These are phyloP conservation scores for Lampris incognitus DNA, from an alignment of 2,113 vertebrate genomes.

Conservation along the genomic window DNA sequence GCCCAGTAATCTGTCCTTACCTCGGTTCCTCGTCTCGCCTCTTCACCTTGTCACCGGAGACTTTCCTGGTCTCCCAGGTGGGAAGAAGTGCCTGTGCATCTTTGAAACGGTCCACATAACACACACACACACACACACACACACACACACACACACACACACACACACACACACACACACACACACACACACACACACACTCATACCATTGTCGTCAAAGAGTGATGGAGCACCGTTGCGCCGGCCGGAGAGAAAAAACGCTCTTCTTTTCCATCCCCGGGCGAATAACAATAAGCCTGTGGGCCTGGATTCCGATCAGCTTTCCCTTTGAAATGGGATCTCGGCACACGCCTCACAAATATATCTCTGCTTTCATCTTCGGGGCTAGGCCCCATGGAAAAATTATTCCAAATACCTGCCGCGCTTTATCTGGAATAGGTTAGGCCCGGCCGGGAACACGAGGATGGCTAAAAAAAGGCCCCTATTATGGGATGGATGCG, in stretches of 20 bases:
- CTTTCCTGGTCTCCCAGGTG: conserved; percentile 51
- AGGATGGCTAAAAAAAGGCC: conserved; percentile 82
- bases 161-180: not conserved
- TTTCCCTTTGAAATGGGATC: conserved; percentile 84
- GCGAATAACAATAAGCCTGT: conserved; percentile 80
- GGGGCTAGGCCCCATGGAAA: conserved; percentile 81
- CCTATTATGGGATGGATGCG: conserved; percentile 81
- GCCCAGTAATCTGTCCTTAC: conserved; percentile 24
- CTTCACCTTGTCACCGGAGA: conserved; percentile 46
- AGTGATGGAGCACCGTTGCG: conserved; percentile 71
- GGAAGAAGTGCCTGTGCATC: conserved; percentile 48
- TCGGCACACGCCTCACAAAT: conserved; percentile 78
- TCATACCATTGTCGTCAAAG: conserved; percentile 74
- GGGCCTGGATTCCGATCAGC: conserved; percentile 74
- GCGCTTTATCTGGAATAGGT: conserved; percentile 83
- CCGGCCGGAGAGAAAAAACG: conserved; percentile 66
- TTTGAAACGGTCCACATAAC: conserved; percentile 30
- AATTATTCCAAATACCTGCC: conserved; percentile 84
- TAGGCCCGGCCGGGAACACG: conserved; percentile 78
- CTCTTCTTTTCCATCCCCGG: conserved; percentile 78
- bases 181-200: conserved; percentile 16
- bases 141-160: conserved; percentile 5
- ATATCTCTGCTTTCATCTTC: conserved; percentile 84
- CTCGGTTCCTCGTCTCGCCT: conserved; percentile 38
- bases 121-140: not conserved